These are phyloP conservation scores for Xestia xanthographa DNA, from an alignment of 2,888 invertebrate genomes.

Conservation along the genomic window DNA sequence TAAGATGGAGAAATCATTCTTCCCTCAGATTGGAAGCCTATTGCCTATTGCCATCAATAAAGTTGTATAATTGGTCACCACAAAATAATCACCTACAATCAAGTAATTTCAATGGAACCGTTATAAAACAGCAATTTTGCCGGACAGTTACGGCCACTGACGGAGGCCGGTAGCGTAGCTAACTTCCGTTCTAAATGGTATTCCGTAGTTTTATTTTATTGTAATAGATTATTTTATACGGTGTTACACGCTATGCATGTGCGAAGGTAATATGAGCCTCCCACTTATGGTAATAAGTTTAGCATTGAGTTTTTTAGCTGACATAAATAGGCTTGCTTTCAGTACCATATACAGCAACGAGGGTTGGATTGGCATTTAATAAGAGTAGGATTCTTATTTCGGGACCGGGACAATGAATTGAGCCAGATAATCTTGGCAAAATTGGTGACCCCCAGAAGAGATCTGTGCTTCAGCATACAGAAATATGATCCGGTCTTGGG, in stretches of 20 bases:
- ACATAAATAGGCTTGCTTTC: neutral
- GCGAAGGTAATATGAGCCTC: conserved; percentile 36
- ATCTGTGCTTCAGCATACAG: neutral
- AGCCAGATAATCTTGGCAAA: neutral
- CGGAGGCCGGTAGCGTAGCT: conserved; percentile 66
- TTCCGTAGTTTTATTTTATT: conserved; percentile 48
- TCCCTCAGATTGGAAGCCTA: neutral
- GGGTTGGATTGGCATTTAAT: neutral
- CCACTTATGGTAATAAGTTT: conserved; percentile 45
- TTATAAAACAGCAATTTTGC: conserved; percentile 52
- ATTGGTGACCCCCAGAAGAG: neutral
- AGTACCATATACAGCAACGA: neutral
- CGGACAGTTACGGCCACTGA: conserved; percentile 11
- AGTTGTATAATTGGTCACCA: conserved; percentile 34
- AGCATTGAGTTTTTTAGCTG: conserved; percentile 44
- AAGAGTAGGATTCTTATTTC: neutral
- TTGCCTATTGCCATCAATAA: conserved; percentile 16
- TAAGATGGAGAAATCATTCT: neutral
- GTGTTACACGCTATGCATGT: conserved; percentile 51
- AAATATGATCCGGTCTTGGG: neutral
- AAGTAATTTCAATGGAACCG: conserved; percentile 39
- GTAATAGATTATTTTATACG: conserved; percentile 32
- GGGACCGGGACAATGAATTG: neutral
- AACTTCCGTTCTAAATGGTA: conserved; percentile 70
- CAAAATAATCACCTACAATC: conserved; percentile 54